phyloP scores from a whole-genome alignment of 2,113 vertebrate species.

The Heliornis fulica region DNA sequence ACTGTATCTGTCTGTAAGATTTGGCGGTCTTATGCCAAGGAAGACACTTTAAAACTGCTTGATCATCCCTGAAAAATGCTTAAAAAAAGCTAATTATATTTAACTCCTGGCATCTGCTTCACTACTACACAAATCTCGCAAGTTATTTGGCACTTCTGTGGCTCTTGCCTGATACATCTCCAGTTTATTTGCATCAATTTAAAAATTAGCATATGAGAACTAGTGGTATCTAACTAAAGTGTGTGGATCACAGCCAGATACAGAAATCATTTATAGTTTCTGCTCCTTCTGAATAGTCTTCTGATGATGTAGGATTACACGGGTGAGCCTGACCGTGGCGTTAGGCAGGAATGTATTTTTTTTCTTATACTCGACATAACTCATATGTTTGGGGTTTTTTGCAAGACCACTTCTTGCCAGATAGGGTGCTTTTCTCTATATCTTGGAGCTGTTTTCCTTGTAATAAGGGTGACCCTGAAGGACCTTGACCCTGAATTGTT shows the following conservation, averaged over 20 bases:
- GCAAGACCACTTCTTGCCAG: neutral
- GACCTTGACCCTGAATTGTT: neutral
- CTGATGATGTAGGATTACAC: neutral
- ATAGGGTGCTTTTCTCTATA: neutral
- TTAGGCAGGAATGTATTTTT: neutral
- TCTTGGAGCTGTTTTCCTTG: neutral
- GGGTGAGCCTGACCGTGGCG: neutral
- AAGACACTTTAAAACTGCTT: neutral
- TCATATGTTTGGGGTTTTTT: neutral
- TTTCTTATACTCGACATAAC: neutral
- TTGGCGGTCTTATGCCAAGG: neutral
- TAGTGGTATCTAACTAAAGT: neutral
- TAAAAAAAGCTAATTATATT: neutral
- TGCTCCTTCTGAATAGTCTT: neutral
- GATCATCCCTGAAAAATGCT: neutral
- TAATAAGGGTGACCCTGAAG: neutral
- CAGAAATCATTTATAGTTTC: neutral
- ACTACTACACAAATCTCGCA: neutral
- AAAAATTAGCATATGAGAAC: neutral
- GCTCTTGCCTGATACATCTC: neutral
- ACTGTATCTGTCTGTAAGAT: neutral
- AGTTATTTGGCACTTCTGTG: neutral
- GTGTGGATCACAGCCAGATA: neutral
- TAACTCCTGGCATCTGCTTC: neutral
- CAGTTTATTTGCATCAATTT: neutral